Conservation (phyloP, 2,113 vertebrate genomes). For the Myanophis thanlyinensis region DNA sequence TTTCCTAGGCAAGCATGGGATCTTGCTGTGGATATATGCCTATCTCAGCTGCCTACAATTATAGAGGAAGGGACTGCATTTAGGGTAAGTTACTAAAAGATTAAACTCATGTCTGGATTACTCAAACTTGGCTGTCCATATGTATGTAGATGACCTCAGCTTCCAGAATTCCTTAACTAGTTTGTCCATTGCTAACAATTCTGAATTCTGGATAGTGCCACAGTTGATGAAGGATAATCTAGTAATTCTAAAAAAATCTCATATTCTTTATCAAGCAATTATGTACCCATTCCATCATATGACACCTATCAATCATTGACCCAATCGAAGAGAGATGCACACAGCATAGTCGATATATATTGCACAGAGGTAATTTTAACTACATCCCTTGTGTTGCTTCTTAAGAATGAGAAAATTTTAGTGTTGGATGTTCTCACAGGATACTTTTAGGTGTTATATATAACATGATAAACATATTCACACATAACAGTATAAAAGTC, state of each 20-base stretch:
- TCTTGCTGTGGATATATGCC: constrained; percentile 97
- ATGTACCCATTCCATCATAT: neutral
- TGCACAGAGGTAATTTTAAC: neutral
- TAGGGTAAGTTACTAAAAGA: constrained; percentile 77
- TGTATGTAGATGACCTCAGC: neutral
- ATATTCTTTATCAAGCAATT: neutral
- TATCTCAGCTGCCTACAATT: constrained; percentile 97
- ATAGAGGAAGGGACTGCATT: constrained; percentile 98
- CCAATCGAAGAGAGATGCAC: neutral
- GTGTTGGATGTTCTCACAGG: neutral
- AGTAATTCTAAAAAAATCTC: fast-evolving
- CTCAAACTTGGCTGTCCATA: neutral
- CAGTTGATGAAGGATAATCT: neutral
- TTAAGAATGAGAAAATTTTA: neutral
- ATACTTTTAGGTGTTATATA: neutral
- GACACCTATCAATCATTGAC: neutral
- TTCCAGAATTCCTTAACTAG: neutral
- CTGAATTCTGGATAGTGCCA: neutral
- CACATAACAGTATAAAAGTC: neutral
- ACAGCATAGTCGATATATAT: neutral
- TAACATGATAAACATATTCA: neutral
- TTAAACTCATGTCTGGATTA: neutral
- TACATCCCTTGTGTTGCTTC: neutral
- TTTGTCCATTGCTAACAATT: neutral
- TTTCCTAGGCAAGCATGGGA: constrained; percentile 94